These are phyloP conservation scores for Dendronephthya gigantea DNA, from an alignment of 64 coral and sea anemone genomes.

Conservation along the genomic window DNA sequence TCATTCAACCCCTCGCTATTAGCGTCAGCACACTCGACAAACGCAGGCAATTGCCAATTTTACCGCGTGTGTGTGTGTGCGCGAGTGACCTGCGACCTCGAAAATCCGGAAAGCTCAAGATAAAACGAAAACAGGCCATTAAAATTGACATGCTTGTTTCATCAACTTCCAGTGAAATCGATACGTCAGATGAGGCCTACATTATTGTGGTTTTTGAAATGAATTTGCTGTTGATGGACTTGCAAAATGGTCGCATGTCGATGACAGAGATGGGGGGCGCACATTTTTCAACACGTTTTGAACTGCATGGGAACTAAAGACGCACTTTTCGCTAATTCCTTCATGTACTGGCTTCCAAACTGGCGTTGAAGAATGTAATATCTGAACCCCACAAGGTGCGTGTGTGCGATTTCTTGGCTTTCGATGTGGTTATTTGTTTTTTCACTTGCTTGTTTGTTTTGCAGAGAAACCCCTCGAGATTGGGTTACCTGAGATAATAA, in stretches of 20 bases:
- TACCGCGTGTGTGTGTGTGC: not conserved
- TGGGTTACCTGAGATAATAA: too few relatives aligned
- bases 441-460: too few relatives aligned
- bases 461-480: too few relatives aligned
- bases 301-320: not conserved
- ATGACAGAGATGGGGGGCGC: not conserved
- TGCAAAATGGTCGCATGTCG: not conserved
- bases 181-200: not conserved
- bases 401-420: too few relatives aligned
- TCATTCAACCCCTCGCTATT: too few relatives aligned
- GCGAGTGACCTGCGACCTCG: not conserved
- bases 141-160: not conserved
- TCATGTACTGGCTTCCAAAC: not conserved
- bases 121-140: not conserved
- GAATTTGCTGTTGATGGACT: not conserved
- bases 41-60: too few relatives aligned
- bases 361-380: too few relatives aligned
- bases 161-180: not conserved
- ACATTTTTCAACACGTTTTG: not conserved
- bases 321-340: too few relatives aligned
- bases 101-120: not conserved
- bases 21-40: too few relatives aligned
- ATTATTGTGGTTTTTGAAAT: not conserved
- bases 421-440: too few relatives aligned
- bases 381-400: too few relatives aligned